These are phyloP conservation scores for Archilochus colubris DNA, from an alignment of 2,113 vertebrate species.

Conservation along the genomic window DNA sequence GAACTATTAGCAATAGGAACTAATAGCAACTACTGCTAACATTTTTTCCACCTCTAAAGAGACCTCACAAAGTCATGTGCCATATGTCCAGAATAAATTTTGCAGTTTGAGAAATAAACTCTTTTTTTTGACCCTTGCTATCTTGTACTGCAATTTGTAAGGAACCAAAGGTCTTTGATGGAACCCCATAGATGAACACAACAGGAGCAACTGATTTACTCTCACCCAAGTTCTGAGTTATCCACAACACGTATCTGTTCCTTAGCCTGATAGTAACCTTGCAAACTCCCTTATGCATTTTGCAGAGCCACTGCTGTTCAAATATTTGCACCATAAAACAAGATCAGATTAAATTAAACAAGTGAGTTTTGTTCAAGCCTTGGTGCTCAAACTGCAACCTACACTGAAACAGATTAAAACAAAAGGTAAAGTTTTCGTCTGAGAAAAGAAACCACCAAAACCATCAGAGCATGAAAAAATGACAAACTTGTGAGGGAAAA, in stretches of 20 bases:
- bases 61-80: background rate
- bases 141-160: background rate
- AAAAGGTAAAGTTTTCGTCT: background rate
- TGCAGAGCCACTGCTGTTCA: background rate
- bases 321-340: background rate
- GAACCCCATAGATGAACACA: background rate
- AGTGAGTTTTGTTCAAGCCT: background rate
- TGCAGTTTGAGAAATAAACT: background rate
- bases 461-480: background rate
- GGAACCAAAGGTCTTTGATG: background rate
- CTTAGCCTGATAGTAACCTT: background rate
- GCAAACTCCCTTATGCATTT: background rate
- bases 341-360: background rate
- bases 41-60: background rate
- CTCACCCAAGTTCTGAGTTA: background rate
- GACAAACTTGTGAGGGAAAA: background rate
- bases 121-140: background rate
- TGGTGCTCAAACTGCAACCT: background rate
- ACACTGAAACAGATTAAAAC: background rate
- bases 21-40: background rate
- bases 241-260: background rate
- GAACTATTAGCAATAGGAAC: too few relatives aligned
- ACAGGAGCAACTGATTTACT: background rate
- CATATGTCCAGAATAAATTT: background rate
- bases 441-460: background rate